phyloP scores from a whole-genome alignment of 2,797 vertebrate species.

The Varecia variegata region DNA sequence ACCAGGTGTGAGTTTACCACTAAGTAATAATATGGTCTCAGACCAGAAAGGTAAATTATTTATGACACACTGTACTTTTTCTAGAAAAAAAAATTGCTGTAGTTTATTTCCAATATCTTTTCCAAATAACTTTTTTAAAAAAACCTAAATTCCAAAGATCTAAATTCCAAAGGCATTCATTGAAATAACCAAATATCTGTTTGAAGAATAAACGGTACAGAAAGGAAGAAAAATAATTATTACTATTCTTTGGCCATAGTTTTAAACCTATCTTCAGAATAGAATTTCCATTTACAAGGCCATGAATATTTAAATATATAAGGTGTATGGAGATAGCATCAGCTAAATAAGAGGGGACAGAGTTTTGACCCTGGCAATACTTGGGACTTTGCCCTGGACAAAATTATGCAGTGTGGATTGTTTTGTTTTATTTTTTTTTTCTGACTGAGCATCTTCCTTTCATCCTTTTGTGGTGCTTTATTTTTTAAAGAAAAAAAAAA shows the following conservation, averaged over 20 bases:
- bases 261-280: neutral
- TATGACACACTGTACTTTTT: neutral
- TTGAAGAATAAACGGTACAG: neutral
- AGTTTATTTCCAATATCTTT: neutral
- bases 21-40: neutral
- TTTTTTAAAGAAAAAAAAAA: neutral
- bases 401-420: neutral
- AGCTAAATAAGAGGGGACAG: neutral
- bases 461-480: neutral
- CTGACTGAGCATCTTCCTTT: neutral
- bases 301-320: neutral
- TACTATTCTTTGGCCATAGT: neutral
- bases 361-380: neutral
- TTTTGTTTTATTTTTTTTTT: neutral
- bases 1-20: neutral
- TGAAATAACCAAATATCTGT: neutral
- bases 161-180: neutral
- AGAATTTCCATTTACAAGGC: neutral
- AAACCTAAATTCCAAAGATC: neutral
- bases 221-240: neutral
- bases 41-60: neutral
- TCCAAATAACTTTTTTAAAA: neutral
- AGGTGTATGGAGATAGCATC: accelerated
- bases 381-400: neutral
- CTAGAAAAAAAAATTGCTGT: neutral